phyloP scores from a whole-genome alignment of 2,113 vertebrate genomes.

The Crotalus helleri region DNA sequence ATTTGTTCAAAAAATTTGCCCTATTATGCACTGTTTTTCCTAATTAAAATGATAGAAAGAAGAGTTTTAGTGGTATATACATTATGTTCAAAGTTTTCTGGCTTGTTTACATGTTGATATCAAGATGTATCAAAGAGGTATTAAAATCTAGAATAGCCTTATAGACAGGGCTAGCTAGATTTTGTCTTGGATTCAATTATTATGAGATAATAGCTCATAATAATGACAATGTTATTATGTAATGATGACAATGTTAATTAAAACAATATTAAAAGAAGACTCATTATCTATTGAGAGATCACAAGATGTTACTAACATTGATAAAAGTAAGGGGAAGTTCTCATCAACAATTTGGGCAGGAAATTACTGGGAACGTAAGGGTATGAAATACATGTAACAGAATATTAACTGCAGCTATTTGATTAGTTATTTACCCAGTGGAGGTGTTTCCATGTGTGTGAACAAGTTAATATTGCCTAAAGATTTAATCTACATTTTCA shows the following conservation, averaged over 20 bases:
- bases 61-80: neutral
- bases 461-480: neutral
- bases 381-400: neutral
- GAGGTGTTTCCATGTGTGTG: neutral
- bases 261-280: neutral
- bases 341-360: neutral
- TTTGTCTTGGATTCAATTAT: neutral
- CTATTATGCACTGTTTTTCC: neutral
- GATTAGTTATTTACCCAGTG: neutral
- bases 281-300: neutral
- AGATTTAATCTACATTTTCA: neutral
- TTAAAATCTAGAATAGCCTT: neutral
- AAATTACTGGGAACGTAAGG: neutral
- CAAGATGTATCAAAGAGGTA: neutral
- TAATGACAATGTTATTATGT: neutral
- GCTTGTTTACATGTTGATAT: neutral
- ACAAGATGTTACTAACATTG: neutral
- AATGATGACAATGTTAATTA: neutral
- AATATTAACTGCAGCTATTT: neutral
- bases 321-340: neutral
- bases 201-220: neutral
- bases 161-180: neutral
- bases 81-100: neutral
- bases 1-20: neutral
- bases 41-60: neutral